Conservation (phyloP, 2,797 vertebrate genomes). For the Gallinago solitaria region DNA sequence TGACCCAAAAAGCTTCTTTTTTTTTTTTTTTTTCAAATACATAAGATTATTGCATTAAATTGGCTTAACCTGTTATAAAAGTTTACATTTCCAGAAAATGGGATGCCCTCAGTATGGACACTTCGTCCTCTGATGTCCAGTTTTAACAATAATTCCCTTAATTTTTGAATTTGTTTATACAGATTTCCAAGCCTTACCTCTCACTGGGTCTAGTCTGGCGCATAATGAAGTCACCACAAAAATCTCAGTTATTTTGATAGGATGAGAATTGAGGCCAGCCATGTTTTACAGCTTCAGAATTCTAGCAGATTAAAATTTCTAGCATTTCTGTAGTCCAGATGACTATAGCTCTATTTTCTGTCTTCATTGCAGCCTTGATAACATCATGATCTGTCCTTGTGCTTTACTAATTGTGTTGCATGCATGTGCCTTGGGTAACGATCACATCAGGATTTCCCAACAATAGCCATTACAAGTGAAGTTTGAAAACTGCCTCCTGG, state of each 20-base stretch:
- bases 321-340: background rate
- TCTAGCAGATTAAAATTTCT: background rate
- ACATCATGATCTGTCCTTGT: background rate
- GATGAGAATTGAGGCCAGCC: background rate
- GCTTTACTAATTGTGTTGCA: background rate
- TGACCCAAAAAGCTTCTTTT: background rate
- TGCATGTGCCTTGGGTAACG: fast-evolving
- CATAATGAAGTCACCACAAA: background rate
- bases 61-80: background rate
- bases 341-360: background rate
- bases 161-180: background rate
- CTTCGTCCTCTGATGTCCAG: background rate
- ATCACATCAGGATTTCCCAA: background rate
- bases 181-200: background rate
- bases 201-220: background rate
- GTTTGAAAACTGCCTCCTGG: background rate
- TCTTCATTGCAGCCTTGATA: background rate
- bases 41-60: background rate
- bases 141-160: background rate
- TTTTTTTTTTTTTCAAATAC: background rate
- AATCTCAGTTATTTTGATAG: background rate
- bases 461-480: background rate
- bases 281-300: background rate
- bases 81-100: background rate
- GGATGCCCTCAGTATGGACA: background rate